These are phyloP conservation scores for Drosophila tsacasi DNA, from an alignment of 1,140 invertebrate species.

Conservation along the genomic window DNA sequence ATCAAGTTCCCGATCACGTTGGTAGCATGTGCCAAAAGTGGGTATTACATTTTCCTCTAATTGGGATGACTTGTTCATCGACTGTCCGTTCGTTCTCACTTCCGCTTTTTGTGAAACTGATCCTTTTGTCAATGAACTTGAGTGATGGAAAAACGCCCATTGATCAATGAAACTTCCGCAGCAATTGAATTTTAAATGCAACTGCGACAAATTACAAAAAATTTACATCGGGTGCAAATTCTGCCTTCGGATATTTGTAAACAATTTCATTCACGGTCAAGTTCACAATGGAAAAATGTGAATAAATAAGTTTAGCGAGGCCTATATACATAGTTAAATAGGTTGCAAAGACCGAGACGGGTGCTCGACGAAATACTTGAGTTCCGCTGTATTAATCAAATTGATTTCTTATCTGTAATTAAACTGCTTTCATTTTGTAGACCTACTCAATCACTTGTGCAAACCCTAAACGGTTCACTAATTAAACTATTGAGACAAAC, in stretches of 20 bases:
- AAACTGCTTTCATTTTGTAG: constrained; percentile 7
- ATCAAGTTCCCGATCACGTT: constrained; percentile 40
- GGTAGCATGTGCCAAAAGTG: not conserved
- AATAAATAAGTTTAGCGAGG: constrained; percentile 21
- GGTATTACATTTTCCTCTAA: constrained; percentile 18
- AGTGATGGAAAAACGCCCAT: constrained; percentile 7
- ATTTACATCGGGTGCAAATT: constrained; percentile 7
- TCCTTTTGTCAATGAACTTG: constrained; percentile 36
- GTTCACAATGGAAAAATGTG: constrained; percentile 44
- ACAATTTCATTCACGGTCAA: constrained; percentile 55
- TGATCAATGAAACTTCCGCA: constrained; percentile 21
- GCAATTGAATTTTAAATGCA: constrained; percentile 35
- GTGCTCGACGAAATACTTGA: constrained; percentile 4
- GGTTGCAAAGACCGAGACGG: not conserved
- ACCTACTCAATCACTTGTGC: constrained; percentile 4
- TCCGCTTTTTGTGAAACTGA: constrained; percentile 30
- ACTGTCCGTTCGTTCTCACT: not conserved
- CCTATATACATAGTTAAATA: constrained; percentile 6
- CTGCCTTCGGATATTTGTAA: constrained; percentile 24
- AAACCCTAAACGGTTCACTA: constrained; percentile 12
- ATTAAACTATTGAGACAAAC: constrained; percentile 22
- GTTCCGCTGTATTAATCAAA: constrained; percentile 24
- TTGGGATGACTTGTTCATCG: not conserved
- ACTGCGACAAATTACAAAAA: constrained; percentile 14
- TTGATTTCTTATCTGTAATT: constrained; percentile 45